phyloP scores from a whole-genome alignment of 2,113 vertebrate genomes.

The Sceloporus tristichus region DNA sequence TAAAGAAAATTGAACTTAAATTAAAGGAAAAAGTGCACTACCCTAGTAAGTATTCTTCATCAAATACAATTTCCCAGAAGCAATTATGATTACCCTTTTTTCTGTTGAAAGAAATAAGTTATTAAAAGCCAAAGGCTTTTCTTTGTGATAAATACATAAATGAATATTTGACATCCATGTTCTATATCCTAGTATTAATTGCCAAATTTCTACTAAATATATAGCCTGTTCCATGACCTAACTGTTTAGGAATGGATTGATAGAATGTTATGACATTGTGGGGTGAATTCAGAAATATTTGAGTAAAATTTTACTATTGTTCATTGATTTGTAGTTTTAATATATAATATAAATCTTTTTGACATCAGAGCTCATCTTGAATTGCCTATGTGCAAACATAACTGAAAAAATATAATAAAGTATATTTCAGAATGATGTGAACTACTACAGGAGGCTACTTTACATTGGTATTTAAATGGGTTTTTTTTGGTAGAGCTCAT shows the following conservation, averaged over 20 bases:
- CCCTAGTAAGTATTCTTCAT: conserved; percentile 84
- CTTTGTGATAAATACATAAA: background rate
- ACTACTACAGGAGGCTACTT: background rate
- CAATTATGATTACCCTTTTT: background rate
- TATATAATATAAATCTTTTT: conserved; percentile 1
- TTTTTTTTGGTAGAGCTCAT: background rate
- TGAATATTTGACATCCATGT: background rate
- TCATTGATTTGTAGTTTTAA: background rate
- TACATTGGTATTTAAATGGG: background rate
- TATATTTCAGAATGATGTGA: background rate
- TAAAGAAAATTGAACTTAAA: conserved; percentile 78
- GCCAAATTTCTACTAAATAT: background rate
- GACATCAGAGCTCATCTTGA: background rate
- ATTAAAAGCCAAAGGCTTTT: background rate
- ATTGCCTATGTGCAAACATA: background rate
- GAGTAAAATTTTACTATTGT: background rate
- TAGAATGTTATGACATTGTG: too few relatives aligned
- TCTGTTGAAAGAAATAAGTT: background rate
- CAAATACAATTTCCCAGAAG: background rate
- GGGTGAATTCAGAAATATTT: too few relatives aligned
- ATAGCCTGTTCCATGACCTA: too few relatives aligned
- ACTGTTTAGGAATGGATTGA: too few relatives aligned
- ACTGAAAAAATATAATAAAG: background rate
- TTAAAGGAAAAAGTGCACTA: conserved; percentile 89
- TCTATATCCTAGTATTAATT: background rate